These are phyloP conservation scores for Microtus montanus DNA, from an alignment of 2,113 vertebrate genomes.

Conservation along the genomic window DNA sequence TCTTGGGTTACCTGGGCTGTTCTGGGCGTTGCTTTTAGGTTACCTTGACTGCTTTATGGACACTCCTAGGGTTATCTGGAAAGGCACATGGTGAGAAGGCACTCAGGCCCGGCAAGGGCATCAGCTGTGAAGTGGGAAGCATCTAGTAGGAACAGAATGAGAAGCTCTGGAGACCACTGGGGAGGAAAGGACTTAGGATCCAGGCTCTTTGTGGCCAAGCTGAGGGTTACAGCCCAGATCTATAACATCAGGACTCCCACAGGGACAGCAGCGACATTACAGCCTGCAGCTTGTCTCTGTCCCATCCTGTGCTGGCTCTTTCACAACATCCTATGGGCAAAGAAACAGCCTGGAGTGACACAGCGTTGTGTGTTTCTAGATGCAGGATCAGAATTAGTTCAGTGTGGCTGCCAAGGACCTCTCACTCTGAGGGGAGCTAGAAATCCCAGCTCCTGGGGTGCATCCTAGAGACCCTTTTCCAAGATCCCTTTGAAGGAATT, in stretches of 20 bases:
- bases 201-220: neutral
- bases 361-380: neutral
- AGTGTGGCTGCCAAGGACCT: too few relatives aligned
- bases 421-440: too few relatives aligned
- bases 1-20: too few relatives aligned
- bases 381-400: neutral
- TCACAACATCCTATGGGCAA: fast-evolving
- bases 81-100: fast-evolving
- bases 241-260: fast-evolving
- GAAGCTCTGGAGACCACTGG: too few relatives aligned
- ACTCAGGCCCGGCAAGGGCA: too few relatives aligned
- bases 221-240: too few relatives aligned
- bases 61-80: neutral
- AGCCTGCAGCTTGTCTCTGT: neutral
- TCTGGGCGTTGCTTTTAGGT: neutral
- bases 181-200: neutral
- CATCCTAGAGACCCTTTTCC: neutral
- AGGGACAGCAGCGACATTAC: fast-evolving
- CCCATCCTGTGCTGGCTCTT: neutral
- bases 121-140: neutral
- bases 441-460: neutral
- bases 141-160: neutral
- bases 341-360: neutral
- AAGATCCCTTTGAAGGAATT: neutral
- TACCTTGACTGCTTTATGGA: neutral